Base-by-base conservation (phyloP, 2,888 invertebrate genomes). In the Aphodius sticticus region DNA sequence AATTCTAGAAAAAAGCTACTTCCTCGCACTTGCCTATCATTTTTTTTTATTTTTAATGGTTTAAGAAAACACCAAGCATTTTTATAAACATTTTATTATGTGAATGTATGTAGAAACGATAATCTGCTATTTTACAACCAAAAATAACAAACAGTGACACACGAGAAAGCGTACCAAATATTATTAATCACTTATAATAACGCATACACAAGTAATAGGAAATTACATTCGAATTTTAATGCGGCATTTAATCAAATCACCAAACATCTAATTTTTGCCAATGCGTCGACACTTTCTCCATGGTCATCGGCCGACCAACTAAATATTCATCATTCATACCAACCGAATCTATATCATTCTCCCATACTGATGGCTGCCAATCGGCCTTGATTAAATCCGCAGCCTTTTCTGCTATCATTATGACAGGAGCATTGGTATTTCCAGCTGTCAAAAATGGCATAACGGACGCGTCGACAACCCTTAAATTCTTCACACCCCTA, bases 341-440 rank as follows among this genome's bases (percentile, higher is more conserved):
- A 26, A 1, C 26, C 26, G 26, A 26, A 26, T 26, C 26, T 26
- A 26, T 26, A 26, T 26, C 26, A 26, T 26, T 26, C 26, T 26
- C 26, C 26, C 26, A 26, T 3, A 26, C 26, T 3, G 26, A 26
- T 26, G 26, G 26, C 26, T 26, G 1, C 96, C 96, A 96, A 88
- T 96, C 96, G 87, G 96, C 94, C 87, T 96, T 96, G 82, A 97
- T 96, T 92, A 97, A 93, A 86, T 97, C 97, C 6, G 96, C 93
- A 0, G 93, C 96, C 87, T 97, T 97, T 86, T 97, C 97, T 0
- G 95, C 97, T 77, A 97, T 96, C 96, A 97, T 97, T 70, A 97
- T 96, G 1, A 94, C 93, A 0, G 96, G 96, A 0, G 96, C 97
- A 87, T 97, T 97, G 0, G 97, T 96, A 89, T 97, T 97, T 0